These are phyloP conservation scores for Planococcus citri DNA, from an alignment of 1,140 invertebrate genomes.

Conservation along the genomic window DNA sequence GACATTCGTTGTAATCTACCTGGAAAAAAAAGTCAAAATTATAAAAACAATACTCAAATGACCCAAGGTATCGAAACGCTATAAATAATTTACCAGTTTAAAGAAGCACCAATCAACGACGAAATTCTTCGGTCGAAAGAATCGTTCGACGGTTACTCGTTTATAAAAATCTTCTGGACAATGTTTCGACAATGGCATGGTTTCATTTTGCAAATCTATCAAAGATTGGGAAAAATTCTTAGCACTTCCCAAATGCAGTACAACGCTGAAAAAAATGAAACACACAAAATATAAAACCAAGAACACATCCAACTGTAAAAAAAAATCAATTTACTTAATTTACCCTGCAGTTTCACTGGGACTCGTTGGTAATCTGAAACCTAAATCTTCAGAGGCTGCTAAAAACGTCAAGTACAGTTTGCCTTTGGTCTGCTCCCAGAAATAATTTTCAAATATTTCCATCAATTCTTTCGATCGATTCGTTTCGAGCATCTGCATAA, in stretches of 20 bases:
- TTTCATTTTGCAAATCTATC: constrained; percentile 63
- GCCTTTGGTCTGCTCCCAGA: constrained; percentile 41
- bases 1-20: not conserved
- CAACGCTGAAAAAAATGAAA: constrained; percentile 49
- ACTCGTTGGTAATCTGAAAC: constrained; percentile 62
- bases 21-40: not conserved
- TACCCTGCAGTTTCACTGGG: constrained; percentile 77
- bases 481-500: constrained; percentile 62
- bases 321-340: constrained; percentile 11
- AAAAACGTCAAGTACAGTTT: constrained; percentile 72
- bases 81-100: not conserved
- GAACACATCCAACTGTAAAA: too few species aligned
- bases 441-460: constrained; percentile 51
- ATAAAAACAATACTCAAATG: too few species aligned
- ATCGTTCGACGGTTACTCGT: constrained; percentile 66
- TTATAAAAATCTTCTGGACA: constrained; percentile 67
- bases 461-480: constrained; percentile 53
- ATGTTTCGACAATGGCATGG: constrained; percentile 59
- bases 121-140: constrained; percentile 64
- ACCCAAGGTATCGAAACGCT: too few species aligned
- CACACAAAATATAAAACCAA: not conserved
- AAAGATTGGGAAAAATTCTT: constrained; percentile 58
- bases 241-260: constrained; percentile 64
- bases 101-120: constrained; percentile 69
- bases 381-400: constrained; percentile 66